A percentile compares a stretch with the other conserved stretches of the same genome.
Evolutionary conservation across 2,797 vertebrate species (phyloP).

Genomic region (Eremophila alpestris): DNA sequence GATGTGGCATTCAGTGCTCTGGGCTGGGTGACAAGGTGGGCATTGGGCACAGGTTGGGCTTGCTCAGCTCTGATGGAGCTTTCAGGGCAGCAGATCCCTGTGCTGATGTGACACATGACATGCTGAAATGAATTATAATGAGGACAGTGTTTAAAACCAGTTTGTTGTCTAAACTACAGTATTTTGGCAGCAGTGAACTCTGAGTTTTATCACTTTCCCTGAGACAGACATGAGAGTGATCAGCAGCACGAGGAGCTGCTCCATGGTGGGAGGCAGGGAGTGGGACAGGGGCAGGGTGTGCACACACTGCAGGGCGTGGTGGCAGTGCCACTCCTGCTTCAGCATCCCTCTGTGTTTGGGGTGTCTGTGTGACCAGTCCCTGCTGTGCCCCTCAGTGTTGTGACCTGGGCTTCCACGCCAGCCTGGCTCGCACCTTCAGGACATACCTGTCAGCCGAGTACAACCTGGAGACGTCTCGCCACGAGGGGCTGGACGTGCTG

Average conservation of each 20-base stretch:
- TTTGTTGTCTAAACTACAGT: neutral
- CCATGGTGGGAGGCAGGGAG: neutral
- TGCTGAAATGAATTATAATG: neutral
- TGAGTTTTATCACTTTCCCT: neutral
- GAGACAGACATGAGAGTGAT: neutral
- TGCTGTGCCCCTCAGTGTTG: constrained; percentile 82
- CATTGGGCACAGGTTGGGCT: neutral
- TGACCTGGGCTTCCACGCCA: constrained; percentile 94
- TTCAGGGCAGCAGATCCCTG: neutral
- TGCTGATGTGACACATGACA: neutral
- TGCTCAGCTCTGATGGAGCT: neutral
- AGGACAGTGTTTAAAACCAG: neutral
- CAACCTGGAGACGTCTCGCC: constrained; percentile 95
- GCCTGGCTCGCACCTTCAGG: constrained; percentile 92
- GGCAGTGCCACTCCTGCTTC: neutral
- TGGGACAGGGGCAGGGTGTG: neutral
- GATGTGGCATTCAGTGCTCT: neutral
- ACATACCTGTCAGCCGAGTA: constrained; percentile 98
- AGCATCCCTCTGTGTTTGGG: fast-evolving
- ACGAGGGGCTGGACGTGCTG: constrained; percentile 92
- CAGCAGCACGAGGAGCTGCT: neutral
- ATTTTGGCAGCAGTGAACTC: constrained; percentile 14
- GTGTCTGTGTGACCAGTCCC: no score
- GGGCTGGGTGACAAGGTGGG: neutral
- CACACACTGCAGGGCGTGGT: fast-evolving